These are phyloP conservation scores for Falco novaeseelandiae DNA, from an alignment of 2,797 vertebrate species.

Conservation along the genomic window DNA sequence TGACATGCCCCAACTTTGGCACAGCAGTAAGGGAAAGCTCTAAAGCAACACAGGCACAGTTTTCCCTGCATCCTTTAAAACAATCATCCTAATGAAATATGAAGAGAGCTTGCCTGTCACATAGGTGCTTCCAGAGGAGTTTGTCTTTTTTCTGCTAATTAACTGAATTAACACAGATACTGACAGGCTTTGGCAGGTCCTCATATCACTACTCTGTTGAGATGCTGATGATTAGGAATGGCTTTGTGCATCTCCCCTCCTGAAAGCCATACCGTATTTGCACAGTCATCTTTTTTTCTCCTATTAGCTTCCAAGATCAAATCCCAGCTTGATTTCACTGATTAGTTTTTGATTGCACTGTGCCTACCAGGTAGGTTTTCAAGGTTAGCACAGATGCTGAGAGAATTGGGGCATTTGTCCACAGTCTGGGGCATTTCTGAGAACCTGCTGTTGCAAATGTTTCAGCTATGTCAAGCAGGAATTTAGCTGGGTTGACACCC, in stretches of 20 bases:
- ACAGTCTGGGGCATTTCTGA: neutral
- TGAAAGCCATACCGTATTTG: slow-evolving; percentile 7
- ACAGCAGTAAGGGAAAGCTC: neutral
- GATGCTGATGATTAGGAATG: slow-evolving; percentile 6
- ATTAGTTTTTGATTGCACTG: slow-evolving; percentile 60
- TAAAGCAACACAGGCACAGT: neutral
- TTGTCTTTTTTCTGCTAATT: slow-evolving; percentile 61
- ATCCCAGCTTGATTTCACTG: slow-evolving; percentile 51
- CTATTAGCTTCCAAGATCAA: neutral
- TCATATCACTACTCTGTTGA: neutral
- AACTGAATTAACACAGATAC: slow-evolving; percentile 46
- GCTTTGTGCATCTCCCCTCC: neutral
- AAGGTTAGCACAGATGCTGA: slow-evolving; percentile 26
- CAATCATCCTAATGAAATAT: neutral
- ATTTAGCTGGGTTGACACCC: neutral
- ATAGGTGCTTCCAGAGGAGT: slow-evolving; percentile 22
- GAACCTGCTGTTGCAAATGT: neutral
- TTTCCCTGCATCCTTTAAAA: slow-evolving; percentile 60
- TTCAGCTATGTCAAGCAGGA: neutral
- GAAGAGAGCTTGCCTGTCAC: neutral
- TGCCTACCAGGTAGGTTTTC: slow-evolving; percentile 15
- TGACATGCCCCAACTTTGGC: neutral
- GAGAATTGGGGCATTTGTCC: slow-evolving; percentile 26
- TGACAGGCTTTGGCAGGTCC: slow-evolving; percentile 20
- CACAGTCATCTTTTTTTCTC: slow-evolving; percentile 22